Conservation (phyloP, 2,797 vertebrate genomes). For the Scyliorhinus canicula region DNA sequence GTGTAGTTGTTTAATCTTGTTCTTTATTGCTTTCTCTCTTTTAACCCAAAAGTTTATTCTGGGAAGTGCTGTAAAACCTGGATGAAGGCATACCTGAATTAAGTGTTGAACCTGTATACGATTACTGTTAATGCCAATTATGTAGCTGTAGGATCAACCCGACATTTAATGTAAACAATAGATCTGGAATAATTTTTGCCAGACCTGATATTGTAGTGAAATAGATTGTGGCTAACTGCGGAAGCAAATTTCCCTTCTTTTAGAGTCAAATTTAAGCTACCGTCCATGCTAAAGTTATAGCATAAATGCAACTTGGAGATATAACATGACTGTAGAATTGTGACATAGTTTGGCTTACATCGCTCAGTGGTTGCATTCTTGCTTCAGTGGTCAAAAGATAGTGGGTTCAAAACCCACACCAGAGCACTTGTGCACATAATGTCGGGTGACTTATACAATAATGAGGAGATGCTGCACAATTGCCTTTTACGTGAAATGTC, state of each 20-base stretch:
- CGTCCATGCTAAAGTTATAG: neutral
- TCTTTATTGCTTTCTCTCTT: neutral
- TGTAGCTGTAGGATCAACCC: neutral
- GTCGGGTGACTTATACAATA: neutral
- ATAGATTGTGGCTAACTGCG: neutral
- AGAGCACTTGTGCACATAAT: neutral
- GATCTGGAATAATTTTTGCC: neutral
- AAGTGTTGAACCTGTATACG: neutral
- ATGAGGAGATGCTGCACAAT: neutral
- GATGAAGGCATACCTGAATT: neutral
- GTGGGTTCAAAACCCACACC: neutral
- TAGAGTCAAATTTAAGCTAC: neutral
- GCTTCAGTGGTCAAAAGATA: neutral
- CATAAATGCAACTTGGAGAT: neutral
- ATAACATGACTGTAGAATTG: neutral
- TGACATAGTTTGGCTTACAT: neutral
- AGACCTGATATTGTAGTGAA: neutral
- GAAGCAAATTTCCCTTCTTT: neutral
- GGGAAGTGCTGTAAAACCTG: neutral
- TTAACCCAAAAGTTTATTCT: neutral
- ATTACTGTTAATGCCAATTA: neutral
- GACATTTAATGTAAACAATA: neutral
- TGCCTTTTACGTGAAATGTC: neutral
- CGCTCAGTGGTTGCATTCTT: neutral
- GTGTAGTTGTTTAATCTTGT: neutral